These are phyloP conservation scores for Enteromius anoplus DNA, from an alignment of 2,797 vertebrate species.

Conservation along the genomic window DNA sequence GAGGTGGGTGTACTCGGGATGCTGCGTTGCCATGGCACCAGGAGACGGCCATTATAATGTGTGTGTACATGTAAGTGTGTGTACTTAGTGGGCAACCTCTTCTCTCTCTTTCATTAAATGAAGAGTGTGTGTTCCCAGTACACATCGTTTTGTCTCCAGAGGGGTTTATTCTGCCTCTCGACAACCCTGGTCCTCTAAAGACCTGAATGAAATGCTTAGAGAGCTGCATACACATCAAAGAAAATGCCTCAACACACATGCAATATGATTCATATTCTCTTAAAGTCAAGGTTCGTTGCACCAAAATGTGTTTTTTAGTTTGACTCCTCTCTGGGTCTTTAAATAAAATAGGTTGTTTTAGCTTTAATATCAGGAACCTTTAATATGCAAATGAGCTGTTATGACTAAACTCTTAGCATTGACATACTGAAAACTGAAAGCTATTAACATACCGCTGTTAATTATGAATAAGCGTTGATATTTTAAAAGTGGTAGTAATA, in stretches of 20 bases:
- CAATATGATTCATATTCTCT: background rate
- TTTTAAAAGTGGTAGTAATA: background rate
- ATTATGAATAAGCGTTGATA: slow-evolving; percentile 12
- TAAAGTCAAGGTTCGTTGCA: background rate
- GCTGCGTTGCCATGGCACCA: slow-evolving; percentile 80
- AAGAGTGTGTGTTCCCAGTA: slow-evolving; percentile 34
- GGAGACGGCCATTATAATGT: slow-evolving; percentile 75
- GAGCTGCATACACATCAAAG: slow-evolving; percentile 4
- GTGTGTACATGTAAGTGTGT: slow-evolving; percentile 68
- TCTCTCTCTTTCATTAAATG: slow-evolving; percentile 80
- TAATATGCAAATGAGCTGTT: slow-evolving; percentile 6
- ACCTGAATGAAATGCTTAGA: slow-evolving; percentile 45
- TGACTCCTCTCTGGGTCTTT: background rate
- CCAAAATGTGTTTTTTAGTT: background rate
- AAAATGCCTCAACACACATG: slow-evolving; percentile 10
- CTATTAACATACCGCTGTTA: slow-evolving; percentile 1
- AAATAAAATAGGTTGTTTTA: background rate
- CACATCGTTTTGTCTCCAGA: slow-evolving; percentile 25
- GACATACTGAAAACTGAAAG: slow-evolving; percentile 2
- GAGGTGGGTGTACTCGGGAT: slow-evolving; percentile 51
- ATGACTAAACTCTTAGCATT: background rate
- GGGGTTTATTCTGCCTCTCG: slow-evolving; percentile 32
- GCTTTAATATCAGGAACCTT: slow-evolving; percentile 7
- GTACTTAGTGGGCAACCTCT: slow-evolving; percentile 74
- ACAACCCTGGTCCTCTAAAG: slow-evolving; percentile 33